Base-by-base conservation (phyloP, 1,140 invertebrate species). In the Drosophila dunni region DNA sequence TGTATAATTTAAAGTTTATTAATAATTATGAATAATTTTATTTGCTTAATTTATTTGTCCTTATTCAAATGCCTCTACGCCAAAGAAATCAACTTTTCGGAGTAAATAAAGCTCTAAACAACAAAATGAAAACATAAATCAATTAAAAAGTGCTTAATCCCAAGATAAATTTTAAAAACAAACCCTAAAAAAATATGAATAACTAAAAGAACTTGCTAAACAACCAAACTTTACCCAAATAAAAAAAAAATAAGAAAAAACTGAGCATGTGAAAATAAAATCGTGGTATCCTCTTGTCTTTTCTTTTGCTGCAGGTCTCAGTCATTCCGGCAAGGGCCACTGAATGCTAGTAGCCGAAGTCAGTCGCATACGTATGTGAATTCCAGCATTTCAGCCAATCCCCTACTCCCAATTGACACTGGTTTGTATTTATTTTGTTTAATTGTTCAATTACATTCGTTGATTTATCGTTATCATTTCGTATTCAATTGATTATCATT, bases 301-400 rank as follows among this genome's bases (percentile, higher is more conserved):
- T 95, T 95, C 95, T 95, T 95, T 95, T 91, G 89, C 95, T 94
- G 94, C 95, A 96, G 96, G 95, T 96, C 95, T 94, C 96, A 96
- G 94, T 96, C 96, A 93, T 96, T 96, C 94, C 95, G 95, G 93
- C 95, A 96, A 94, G 93, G 93, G 93, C 93, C 94, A 93, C 89
- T 94, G 93, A 91, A 94, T 93, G 92, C 91, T 85, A 92, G 92
- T 92, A 92, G 91, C 84, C 91, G 92, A 92, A 92, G 92, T 92
- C 92, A 92, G 85, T 92, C 92, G 84, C 90, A 92, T 91, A 92
- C 88, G 74, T 92, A 92, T 92, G 92, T 95, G 93, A 95, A 95
- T 94, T 94, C 95, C 94, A 96, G 95, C 94, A 95, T 96, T 93
- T 96, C 96, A 93, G 96, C 96, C 93, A 96, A 96, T 94, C 96